Evolutionary conservation across 1,140 invertebrate species (phyloP), one percentile per base, ranked within the genome.

Genomic region (Monochamus saltuarius): DNA sequence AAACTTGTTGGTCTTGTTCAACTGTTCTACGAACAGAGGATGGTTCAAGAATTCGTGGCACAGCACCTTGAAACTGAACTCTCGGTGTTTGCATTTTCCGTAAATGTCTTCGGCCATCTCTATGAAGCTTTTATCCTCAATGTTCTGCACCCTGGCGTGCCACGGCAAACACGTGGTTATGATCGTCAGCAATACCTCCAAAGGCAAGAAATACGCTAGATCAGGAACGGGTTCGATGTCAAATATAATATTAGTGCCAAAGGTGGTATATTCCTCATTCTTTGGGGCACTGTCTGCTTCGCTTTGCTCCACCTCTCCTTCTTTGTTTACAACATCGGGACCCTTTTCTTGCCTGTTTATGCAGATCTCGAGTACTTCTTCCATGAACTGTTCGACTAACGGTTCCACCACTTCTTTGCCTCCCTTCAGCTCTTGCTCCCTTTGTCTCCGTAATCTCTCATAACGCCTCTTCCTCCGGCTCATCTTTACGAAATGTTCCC

Each of bases 11-110:
- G n/a, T n/a, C n/a, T n/a, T 45, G 10, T 29, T 22, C 11, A n/a
- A n/a, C 1, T 71, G 22, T 51, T 67, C 35, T 16, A 55, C 54
- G 59, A 74, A 67, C 8, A 47, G 22, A 7, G 60, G 37, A 45
- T 45, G 40, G 38, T 71, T 70, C 16, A 73, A 58, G 62, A 72
- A 70, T 19, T 72, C 61, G 49, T 72, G n/a, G n/a, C n/a, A n/a
- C n/a, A n/a, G n/a, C n/a, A n/a, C n/a, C n/a, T n/a, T 51, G 38
- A 58, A 46, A 22, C 70, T 66, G 49, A 73, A 29, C 22, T 29
- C 6, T 29, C 22, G 2, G 22, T 29, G 22, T 40, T 22, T 53
- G 42, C 59, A 58, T 7, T 50, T 38, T 19, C 67, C 54, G 38
- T 65, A 72, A 38, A 70, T 60, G 34, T 60, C 16, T 22, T 62